These are phyloP conservation scores for Arizona elegans DNA, from an alignment of 2,113 vertebrate genomes.

Conservation along the genomic window DNA sequence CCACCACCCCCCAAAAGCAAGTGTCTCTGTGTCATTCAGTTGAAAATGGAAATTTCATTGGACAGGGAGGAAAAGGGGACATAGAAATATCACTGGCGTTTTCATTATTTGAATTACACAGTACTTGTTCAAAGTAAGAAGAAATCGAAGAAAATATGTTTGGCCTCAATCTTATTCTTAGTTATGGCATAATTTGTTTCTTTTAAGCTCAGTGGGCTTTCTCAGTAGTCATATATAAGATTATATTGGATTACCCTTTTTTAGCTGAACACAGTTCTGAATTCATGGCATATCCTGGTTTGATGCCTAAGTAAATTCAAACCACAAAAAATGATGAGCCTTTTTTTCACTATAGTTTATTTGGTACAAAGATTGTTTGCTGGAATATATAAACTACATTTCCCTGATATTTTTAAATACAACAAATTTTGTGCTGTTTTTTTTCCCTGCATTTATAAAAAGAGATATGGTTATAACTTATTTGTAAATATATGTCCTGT, in stretches of 20 bases:
- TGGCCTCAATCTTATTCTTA: background rate
- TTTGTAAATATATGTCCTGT: background rate
- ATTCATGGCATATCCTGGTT: background rate
- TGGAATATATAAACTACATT: background rate
- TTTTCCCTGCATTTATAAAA: background rate
- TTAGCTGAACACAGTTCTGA: background rate
- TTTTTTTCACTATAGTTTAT: background rate
- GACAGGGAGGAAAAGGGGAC: background rate
- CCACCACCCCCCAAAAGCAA: rapidly evolving
- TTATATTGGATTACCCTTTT: background rate
- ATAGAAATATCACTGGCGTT: background rate
- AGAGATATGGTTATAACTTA: background rate
- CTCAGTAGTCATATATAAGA: background rate
- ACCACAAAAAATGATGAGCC: background rate
- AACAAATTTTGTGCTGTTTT: background rate
- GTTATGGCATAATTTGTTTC: background rate
- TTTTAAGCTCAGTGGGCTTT: background rate
- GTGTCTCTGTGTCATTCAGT: background rate
- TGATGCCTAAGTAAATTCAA: background rate
- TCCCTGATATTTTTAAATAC: background rate
- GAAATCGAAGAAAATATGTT: background rate
- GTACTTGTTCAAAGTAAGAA: background rate
- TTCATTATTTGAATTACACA: background rate
- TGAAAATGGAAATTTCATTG: background rate
- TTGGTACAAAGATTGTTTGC: background rate